Evolutionary conservation across 2,113 vertebrate genomes (phyloP).

Genomic region (Phrynocephalus versicolor): DNA sequence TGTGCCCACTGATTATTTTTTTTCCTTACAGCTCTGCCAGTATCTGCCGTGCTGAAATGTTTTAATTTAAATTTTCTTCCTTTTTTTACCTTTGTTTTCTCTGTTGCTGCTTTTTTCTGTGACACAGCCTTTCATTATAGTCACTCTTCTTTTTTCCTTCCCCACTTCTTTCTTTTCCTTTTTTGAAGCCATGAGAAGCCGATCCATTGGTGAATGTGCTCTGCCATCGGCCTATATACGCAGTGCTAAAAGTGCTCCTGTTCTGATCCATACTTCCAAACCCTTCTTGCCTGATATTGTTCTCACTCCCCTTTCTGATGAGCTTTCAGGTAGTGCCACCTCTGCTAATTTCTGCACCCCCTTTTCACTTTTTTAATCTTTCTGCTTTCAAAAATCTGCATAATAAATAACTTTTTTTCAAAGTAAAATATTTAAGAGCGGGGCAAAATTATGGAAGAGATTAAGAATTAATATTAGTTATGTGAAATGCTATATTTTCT

Average conservation of each 20-base stretch:
- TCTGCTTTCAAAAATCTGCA: conserved; percentile 79
- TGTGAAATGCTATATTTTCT: conserved; percentile 71
- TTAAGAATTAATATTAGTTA: conserved; percentile 76
- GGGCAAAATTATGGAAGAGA: conserved; percentile 62
- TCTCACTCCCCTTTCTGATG: conserved; percentile 98
- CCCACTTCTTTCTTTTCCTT: conserved; percentile 85
- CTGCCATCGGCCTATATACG: conserved; percentile 99
- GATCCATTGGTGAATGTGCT: conserved; percentile 99
- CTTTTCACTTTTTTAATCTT: conserved; percentile 80
- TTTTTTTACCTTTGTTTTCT: conserved; percentile 83
- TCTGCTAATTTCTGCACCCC: conserved; percentile 89
- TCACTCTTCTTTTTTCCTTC: conserved; percentile 82
- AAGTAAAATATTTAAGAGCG: conserved; percentile 73
- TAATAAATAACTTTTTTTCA: conserved; percentile 75
- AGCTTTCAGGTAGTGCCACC: conserved; percentile 99
- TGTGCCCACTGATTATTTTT: conserved; percentile 79
- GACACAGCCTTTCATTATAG: conserved; percentile 84
- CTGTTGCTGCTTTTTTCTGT: conserved; percentile 82
- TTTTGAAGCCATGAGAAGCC: conserved; percentile 98
- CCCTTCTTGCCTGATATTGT: conserved; percentile 98
- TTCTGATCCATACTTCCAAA: conserved; percentile 99
- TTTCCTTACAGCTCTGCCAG: conserved; percentile 82
- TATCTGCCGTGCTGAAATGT: conserved; percentile 82
- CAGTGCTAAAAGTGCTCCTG: conserved; percentile 99
- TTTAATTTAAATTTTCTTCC: conserved; percentile 84